Evolutionary conservation across 2,888 invertebrate species (phyloP).

Genomic region (Morpho achilles): DNA sequence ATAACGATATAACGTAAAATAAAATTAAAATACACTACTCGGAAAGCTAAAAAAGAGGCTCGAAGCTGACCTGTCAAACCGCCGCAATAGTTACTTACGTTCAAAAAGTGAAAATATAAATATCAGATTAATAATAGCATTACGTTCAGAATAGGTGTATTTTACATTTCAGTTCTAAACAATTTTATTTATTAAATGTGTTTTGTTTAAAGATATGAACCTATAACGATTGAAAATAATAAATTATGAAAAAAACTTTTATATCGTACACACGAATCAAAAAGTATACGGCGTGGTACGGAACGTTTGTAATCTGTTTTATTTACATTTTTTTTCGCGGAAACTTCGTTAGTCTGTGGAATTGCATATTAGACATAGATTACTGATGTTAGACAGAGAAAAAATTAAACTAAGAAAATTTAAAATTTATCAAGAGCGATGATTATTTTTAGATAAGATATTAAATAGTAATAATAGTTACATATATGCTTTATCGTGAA

Average conservation of each 20-base stretch:
- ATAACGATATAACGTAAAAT: slow-evolving; percentile 57
- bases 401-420: background rate
- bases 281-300: too few species aligned
- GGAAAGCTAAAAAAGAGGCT: slow-evolving; percentile 67
- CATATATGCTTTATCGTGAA: background rate
- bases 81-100: slow-evolving; percentile 48
- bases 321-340: too few species aligned
- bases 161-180: too few species aligned
- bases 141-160: slow-evolving; percentile 2
- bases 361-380: too few species aligned
- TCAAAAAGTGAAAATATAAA: slow-evolving; percentile 20
- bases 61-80: slow-evolving; percentile 74
- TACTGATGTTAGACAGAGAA: too few species aligned
- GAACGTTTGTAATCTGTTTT: too few species aligned
- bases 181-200: too few species aligned
- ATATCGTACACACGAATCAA: too few species aligned
- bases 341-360: too few species aligned
- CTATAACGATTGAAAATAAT: too few species aligned
- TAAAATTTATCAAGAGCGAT: slow-evolving; percentile 1
- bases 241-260: too few species aligned
- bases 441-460: slow-evolving; percentile 1
- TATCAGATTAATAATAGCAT: background rate
- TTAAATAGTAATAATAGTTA: background rate
- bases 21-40: slow-evolving; percentile 63
- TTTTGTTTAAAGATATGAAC: too few species aligned